These are phyloP conservation scores for Spodoptera litura DNA, from an alignment of 1,140 invertebrate genomes.

Conservation along the genomic window DNA sequence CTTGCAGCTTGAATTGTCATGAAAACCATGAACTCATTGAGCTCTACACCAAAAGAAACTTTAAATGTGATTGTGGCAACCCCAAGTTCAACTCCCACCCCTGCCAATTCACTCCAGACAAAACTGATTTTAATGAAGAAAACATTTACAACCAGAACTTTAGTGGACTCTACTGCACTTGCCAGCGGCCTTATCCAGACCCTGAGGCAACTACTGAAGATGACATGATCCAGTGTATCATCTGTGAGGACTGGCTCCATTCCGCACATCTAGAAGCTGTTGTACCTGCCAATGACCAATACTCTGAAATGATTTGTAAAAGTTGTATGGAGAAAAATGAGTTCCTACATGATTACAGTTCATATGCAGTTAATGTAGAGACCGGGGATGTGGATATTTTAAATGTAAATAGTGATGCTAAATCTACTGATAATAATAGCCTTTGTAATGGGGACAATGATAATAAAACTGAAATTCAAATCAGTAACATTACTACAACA, in stretches of 20 bases:
- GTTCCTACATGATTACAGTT: conserved; percentile 92
- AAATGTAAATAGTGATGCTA: conserved; percentile 48
- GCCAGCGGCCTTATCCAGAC: conserved; percentile 98
- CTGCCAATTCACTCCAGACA: conserved; percentile 91
- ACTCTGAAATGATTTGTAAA: conserved; percentile 93
- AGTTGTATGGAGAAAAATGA: conserved; percentile 90
- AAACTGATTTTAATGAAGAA: conserved; percentile 89
- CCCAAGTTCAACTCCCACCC: conserved; percentile 90
- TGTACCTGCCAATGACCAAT: conserved; percentile 88
- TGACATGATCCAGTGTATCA: conserved; percentile 98
- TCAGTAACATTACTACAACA: neutral
- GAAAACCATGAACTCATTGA: conserved; percentile 98
- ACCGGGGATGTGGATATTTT: conserved; percentile 56
- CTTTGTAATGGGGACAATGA: conserved; percentile 25
- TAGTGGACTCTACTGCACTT: conserved; percentile 96
- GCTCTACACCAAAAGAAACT: conserved; percentile 98
- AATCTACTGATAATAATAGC: conserved; percentile 42
- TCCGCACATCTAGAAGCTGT: conserved; percentile 90
- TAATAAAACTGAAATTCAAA: neutral
- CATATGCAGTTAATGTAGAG: conserved; percentile 74
- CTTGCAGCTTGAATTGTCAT: conserved; percentile 97
- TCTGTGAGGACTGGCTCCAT: conserved; percentile 99
- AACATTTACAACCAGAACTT: conserved; percentile 99
- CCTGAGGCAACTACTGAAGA: conserved; percentile 92
- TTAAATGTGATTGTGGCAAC: conserved; percentile 99